Base-by-base conservation (phyloP, 2,888 invertebrate species). In the Andrena haemorrhoa region DNA sequence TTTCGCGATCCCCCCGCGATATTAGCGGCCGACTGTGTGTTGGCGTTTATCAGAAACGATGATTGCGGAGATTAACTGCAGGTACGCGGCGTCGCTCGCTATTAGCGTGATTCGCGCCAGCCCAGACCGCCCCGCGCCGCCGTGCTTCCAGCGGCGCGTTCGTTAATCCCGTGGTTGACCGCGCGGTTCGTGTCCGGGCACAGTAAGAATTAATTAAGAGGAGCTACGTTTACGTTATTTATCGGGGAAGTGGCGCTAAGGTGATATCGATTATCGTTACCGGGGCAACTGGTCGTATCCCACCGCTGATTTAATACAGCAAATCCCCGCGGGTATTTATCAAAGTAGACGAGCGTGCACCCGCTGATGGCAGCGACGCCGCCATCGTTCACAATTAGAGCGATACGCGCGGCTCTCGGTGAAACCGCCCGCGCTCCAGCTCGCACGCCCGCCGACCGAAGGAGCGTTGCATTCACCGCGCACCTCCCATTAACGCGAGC, bases 361-460 rank as follows among this genome's bases (percentile, higher is more conserved):
- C 68, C 70, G 35, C 35, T 35, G 69, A 71, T 7, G 58, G 8
- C 41, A 23, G 66, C 58, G 35, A 69, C 56, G 68, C 1, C 71
- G 51, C 31, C 79, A 84, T 80, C 84, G 74, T 69, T 77, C 69
- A 73, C 69, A 78, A 84, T 84, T 75, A 84, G 72, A 74, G 71
- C 75, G 83, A 83, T 76, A 66, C 60, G 61, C 51, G 70, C 66
- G 77, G 2, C 53, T 23, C 56, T 23, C 51, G 70, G n/a, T 41
- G 71, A 70, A 74, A 70, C 49, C 47, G 41, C 70, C 33, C 56
- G 61, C 41, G 0, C 41, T 12, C 4, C 41, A 41, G 41, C 41
- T 41, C 41, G 41, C 41, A 16, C 16, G 41, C 41, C 41, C 47
- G n/a, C n/a, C 56, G 68, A 35, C 33, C 49, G 65, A 73, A 74